Percentiles rank a stretch among this genome's conserved stretches.
phyloP scores from a whole-genome alignment of 2,113 vertebrate species.

The Crypturellus undulatus region DNA sequence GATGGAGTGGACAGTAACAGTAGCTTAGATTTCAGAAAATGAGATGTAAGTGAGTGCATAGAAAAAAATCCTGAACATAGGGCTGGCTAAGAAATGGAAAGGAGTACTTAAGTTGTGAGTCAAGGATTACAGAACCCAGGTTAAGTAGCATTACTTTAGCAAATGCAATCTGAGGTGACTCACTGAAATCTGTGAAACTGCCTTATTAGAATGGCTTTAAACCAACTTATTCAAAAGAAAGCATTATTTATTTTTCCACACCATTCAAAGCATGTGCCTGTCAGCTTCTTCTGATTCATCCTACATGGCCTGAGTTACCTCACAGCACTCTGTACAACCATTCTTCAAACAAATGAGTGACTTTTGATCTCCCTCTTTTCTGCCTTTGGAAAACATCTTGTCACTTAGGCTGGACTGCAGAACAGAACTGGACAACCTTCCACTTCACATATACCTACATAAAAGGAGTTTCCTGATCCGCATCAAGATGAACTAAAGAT shows the following conservation, averaged over 20 bases:
- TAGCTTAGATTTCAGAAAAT: background rate
- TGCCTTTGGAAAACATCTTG: background rate
- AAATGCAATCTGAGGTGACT: background rate
- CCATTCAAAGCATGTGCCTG: background rate
- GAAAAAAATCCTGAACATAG: background rate
- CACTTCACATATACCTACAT: background rate
- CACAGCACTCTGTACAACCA: rapidly evolving
- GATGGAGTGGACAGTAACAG: background rate
- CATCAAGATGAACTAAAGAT: background rate
- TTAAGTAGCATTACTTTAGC: background rate
- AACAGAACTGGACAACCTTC: background rate
- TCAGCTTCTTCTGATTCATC: background rate
- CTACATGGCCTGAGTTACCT: background rate
- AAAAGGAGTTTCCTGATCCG: background rate
- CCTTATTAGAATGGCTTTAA: background rate
- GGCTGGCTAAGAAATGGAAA: background rate
- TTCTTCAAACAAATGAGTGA: background rate
- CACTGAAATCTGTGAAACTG: background rate
- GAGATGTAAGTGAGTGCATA: background rate
- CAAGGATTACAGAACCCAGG: background rate
- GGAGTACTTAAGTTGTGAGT: background rate
- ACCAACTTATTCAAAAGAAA: background rate
- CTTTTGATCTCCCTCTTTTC: background rate
- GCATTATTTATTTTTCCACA: background rate
- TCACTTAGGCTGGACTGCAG: background rate